Base-by-base conservation (phyloP, 2,113 vertebrate genomes). In the Spea multiplicata region DNA sequence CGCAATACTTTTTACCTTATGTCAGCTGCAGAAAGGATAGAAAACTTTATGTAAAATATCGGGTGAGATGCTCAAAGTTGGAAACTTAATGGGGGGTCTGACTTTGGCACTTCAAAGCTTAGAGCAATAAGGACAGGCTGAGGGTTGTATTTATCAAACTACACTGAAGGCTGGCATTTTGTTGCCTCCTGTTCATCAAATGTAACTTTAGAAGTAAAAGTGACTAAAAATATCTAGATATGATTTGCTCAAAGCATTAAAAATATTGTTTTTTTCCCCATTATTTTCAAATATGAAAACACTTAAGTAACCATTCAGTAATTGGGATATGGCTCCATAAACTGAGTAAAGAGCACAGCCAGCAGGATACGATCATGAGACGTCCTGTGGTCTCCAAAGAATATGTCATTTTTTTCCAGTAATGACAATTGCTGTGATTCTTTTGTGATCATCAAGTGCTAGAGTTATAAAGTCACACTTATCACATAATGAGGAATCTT, bases 381-480 rank as follows among this genome's bases (percentile, higher is more conserved):
- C 12, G 13, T 65, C 68, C 76, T 13, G 44, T 65, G 76, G 68
- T 65, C 68, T 14, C 52, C 61, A n/a, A 61, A 48, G 66, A 53
- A 73, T 79, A 66, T 73, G 66, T 73, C 46, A 79, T 79, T 73
- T 50, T 16, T 30, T 71, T 73, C 57, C 50, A 2, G 47, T 48
- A 66, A 66, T 66, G 76, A 79, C 70, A 79, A 79, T 45, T 57
- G 49, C 77, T 66, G 46, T 55, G 5, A 78, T 65, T 61, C 59
- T 6, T 78, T 57, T 64, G 49, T 65, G 68, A 78, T 71, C 76
- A 78, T 52, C 57, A n/a, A 71, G 17, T 64, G 17, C 5, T 52
- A 48, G 30, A 66, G 70, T 57, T 66, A 79, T 79, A 67, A 73
- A 79, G 77, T 79, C 77, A 73, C 14, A 62, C 52, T 82, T 70